Evolutionary conservation across 1,140 invertebrate genomes (phyloP), one percentile per base, ranked within the genome.

Genomic region (Pachyrhynchus sulphureomaculatus): DNA sequence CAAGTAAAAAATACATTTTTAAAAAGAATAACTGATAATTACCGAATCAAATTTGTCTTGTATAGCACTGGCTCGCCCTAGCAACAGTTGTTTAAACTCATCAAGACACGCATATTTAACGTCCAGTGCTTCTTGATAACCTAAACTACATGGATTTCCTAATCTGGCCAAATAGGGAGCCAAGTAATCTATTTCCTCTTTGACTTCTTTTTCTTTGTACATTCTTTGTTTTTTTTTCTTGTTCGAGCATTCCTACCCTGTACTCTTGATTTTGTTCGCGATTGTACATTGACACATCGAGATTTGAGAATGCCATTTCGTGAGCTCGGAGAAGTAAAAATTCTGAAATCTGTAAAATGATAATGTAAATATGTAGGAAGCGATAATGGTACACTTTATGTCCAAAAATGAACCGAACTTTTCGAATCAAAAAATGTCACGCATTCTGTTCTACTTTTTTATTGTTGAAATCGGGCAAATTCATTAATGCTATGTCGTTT

Each of bases 151-250:
- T 26, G 78, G 75, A 63, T 79, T 72, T n/a, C 80, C 79, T 20
- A 81, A 70, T 29, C 76, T 73, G 0, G 80, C 78, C 4, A 86
- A 63, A 67, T 85, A 86, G 0, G 84, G 83, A n/a, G 76, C 75
- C 12, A 86, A 66, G 56, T 81, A 82, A 66, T 86, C 71, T 4
- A 71, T 66, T 41, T 74, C 66, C 10, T 75, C 71, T 49, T 69
- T 63, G 9, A 66, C 56, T 65, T 76, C 73, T 47, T 72, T 75
- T 44, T 67, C 67, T 47, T 68, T 68, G 36, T 65, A 49, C 58
- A 68, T 64, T 41, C 68, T 36, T 26, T 65, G 48, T 47, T 53
- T 44, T 52, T n/a, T 67, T 53, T 37, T 72, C 71, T 57, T 67
- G 67, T 55, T 76, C 75, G n/a, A 76, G 56, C 72, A 81, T 75